phyloP scores from a whole-genome alignment of 2,797 vertebrate genomes.

The Zalophus californianus region DNA sequence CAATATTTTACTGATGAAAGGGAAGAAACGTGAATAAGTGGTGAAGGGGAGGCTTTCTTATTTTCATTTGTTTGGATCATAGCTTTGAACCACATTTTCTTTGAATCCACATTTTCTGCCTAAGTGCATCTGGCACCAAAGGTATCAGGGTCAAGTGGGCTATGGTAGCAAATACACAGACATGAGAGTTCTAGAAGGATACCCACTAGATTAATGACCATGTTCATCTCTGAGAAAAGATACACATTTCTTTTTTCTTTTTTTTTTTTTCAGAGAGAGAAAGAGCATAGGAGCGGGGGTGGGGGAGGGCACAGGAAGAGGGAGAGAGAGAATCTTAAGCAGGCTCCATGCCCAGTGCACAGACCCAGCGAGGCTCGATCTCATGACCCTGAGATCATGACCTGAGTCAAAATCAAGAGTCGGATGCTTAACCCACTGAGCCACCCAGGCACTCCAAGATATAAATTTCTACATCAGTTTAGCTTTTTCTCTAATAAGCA shows the following conservation, averaged over 20 bases:
- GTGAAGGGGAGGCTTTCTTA: not conserved
- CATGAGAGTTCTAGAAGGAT: not conserved
- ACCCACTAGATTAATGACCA: not conserved
- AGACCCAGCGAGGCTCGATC: not conserved
- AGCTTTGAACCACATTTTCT: constrained; percentile 39
- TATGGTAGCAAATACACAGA: not conserved
- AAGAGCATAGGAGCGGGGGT: not conserved
- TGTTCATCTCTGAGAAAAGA: not conserved
- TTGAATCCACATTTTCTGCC: not conserved
- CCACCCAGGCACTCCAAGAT: not conserved
- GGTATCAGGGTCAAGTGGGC: not conserved
- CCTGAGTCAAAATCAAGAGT: not conserved
- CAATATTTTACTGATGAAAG: constrained; percentile 28
- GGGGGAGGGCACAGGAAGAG: not conserved
- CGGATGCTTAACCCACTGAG: not conserved
- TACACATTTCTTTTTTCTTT: not conserved
- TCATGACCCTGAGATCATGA: not conserved
- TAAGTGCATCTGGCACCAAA: not conserved
- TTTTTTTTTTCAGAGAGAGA: not conserved
- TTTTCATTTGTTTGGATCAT: constrained; percentile 35
- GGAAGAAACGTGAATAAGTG: constrained; percentile 19
- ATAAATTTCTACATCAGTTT: not conserved
- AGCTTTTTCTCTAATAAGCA: constrained; percentile 11
- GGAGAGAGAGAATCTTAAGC: not conserved
- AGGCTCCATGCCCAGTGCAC: not conserved